Evolutionary conservation across 2,888 invertebrate genomes (phyloP).

Genomic region (Bellardia pandia): DNA sequence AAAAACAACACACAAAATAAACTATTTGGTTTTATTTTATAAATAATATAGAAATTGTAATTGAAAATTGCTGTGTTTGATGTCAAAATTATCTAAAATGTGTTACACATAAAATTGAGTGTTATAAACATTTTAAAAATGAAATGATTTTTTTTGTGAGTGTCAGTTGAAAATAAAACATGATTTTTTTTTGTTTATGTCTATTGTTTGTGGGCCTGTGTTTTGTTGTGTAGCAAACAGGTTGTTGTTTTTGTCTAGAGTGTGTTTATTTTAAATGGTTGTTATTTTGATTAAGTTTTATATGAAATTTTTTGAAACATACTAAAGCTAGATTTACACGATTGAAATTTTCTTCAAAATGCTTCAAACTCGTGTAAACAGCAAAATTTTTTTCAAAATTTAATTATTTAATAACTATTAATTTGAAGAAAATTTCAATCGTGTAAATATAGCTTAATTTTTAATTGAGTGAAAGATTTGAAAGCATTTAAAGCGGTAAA

Average conservation of each 20-base stretch:
- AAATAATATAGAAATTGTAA: slow-evolving; percentile 14
- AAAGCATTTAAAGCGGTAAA: neutral
- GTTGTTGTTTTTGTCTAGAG: too few species aligned
- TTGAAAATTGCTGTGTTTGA: slow-evolving; percentile 19
- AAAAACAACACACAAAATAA: neutral
- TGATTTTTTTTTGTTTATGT: slow-evolving; percentile 1
- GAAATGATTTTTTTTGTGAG: neutral
- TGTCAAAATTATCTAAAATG: slow-evolving; percentile 19
- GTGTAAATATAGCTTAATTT: too few species aligned
- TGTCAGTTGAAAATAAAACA: neutral
- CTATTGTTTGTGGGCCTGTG: neutral
- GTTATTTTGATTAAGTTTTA: neutral
- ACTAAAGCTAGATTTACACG: too few species aligned
- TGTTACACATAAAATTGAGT: slow-evolving; percentile 19
- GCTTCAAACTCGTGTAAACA: too few species aligned
- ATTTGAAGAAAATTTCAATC: too few species aligned
- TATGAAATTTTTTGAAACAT: neutral
- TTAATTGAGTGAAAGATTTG: too few species aligned
- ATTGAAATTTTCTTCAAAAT: too few species aligned
- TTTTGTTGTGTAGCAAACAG: too few species aligned
- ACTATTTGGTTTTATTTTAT: neutral
- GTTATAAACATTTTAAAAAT: slow-evolving; percentile 22
- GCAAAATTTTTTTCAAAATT: too few species aligned
- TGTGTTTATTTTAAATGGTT: neutral
- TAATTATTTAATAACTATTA: too few species aligned